A percentile compares a stretch with the other conserved stretches of the same genome.
phyloP scores from a whole-genome alignment of 64 coral and sea anemone species.

The Actinia equina region DNA sequence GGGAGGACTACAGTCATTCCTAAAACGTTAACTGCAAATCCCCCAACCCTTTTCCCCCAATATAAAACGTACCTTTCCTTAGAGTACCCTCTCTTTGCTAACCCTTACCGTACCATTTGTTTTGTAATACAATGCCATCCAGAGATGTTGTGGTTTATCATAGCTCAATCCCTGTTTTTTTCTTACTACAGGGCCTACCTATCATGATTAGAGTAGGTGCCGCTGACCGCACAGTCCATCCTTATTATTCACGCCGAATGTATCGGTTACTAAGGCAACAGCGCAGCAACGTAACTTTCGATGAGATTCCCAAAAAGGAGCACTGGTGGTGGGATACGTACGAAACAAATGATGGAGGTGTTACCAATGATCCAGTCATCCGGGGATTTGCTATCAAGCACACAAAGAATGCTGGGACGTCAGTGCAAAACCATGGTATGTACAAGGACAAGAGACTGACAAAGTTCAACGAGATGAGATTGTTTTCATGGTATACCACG shows the following conservation, averaged over 20 bases:
- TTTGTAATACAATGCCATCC: too few species aligned
- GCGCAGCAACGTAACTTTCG: constrained; percentile 78
- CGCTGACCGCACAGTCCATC: constrained; percentile 79
- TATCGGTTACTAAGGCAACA: constrained; percentile 80
- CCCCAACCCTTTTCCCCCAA: too few species aligned
- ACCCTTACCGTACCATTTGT: too few species aligned
- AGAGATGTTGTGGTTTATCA: not conserved
- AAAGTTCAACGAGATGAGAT: not conserved
- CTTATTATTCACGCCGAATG: constrained; percentile 91
- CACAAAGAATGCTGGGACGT: not conserved
- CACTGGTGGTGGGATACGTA: constrained; percentile 99
- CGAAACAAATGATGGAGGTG: constrained; percentile 89
- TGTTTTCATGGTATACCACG: too few species aligned
- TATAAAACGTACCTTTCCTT: too few species aligned
- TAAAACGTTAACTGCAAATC: too few species aligned
- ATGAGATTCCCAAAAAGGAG: constrained; percentile 76
- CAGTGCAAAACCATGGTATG: not conserved
- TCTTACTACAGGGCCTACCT: constrained; percentile 59
- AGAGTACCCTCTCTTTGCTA: too few species aligned
- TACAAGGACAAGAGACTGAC: too few species aligned
- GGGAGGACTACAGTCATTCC: too few species aligned
- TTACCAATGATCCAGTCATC: constrained; percentile 84
- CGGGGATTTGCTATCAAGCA: constrained; percentile 77
- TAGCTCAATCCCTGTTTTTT: not conserved
- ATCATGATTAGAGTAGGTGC: constrained; percentile 89